Conservation (phyloP, 2,888 invertebrate species). For the Trichacis sp. region DNA sequence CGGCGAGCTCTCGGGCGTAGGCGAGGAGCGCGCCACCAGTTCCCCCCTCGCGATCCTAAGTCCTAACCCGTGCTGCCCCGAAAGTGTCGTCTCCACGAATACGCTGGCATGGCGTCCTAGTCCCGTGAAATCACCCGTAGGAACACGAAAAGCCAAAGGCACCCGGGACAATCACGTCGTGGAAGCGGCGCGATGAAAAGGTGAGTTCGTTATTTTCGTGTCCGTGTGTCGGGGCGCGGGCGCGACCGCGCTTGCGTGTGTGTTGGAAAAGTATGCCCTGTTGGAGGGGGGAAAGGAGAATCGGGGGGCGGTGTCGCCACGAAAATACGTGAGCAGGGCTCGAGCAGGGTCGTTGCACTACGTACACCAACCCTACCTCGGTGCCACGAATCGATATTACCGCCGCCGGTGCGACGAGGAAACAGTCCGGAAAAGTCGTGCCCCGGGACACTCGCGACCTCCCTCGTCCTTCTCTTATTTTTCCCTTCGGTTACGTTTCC, state of each 20-base stretch:
- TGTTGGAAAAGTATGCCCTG: conserved; percentile 16
- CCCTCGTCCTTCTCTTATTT: not conserved
- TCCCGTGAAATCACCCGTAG: conserved; percentile 27
- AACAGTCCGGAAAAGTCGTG: conserved; percentile 27
- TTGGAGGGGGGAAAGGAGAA: conserved; percentile 47
- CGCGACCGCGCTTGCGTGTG: conserved; percentile 1
- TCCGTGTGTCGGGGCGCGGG: not conserved
- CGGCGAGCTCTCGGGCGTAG: conserved; percentile 58
- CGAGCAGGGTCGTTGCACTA: conserved; percentile 61
- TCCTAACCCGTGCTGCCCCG: conserved; percentile 13
- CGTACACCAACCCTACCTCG: conserved; percentile 51
- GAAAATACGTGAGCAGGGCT: conserved; percentile 46
- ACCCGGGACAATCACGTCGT: no score
- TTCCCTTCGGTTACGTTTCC: conserved; percentile 6
- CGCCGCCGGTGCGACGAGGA: conserved; percentile 20
- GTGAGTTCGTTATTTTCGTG: no score
- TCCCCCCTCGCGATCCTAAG: conserved; percentile 14
- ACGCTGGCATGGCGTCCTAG: conserved; percentile 68
- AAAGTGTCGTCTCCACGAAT: conserved; percentile 50
- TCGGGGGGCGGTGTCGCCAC: conserved; percentile 52
- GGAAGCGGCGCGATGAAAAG: no score
- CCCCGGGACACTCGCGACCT: not conserved
- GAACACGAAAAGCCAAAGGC: not conserved
- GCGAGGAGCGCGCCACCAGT: conserved; percentile 63
- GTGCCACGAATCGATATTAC: conserved; percentile 55